Evolutionary conservation across 1,140 invertebrate species (phyloP), one percentile per base, ranked within the genome.

Genomic region (Branchinecta lindahli): DNA sequence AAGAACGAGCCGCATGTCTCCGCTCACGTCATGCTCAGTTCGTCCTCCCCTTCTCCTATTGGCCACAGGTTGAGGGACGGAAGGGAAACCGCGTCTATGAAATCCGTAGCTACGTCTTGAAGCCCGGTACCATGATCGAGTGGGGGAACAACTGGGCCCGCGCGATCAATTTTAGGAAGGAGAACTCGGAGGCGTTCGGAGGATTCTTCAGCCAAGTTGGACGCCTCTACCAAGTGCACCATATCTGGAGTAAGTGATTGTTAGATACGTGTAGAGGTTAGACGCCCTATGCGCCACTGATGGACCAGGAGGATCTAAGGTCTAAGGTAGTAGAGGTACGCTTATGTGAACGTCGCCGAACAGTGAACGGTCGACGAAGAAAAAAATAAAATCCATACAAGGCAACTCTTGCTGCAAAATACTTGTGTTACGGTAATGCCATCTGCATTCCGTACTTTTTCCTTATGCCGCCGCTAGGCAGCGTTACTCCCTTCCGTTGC

Each of bases 141-240:
- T 98, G 95, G 96, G 94, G 94, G 72, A 98, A 98, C 79, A 96
- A 96, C 80, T 98, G 95, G 96, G 93, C 94, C 0, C 82, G 92
- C 76, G 96, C 94, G 52, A 92, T 98, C 61, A 91, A 91, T 76
- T 91, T 88, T 78, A 84, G 96, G 52, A 85, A 89, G 75, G 87
- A 91, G 74, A 92, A 94, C 78, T 87, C 95, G 77, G 94, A 97
- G 79, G 90, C 94, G 0, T 96, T 94, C 77, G 91, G 88, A 72
- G 95, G 93, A 67, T 94, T 96, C 78, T 98, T 98, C 81, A 96
- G 94, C 20, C 94, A 98, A 81, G 90, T 98, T 74, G 95, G 95
- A 67, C 83, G 94, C 73, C 84, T 98, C 0, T 96, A 97, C 79
- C 93, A 93, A 78, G 94, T 96, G 45, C 94, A 98, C 85, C 96